A percentile compares a stretch with the other conserved stretches of the same genome.
Conservation (phyloP, 2,888 invertebrate genomes). For the Lasioglossum villosulum region DNA sequence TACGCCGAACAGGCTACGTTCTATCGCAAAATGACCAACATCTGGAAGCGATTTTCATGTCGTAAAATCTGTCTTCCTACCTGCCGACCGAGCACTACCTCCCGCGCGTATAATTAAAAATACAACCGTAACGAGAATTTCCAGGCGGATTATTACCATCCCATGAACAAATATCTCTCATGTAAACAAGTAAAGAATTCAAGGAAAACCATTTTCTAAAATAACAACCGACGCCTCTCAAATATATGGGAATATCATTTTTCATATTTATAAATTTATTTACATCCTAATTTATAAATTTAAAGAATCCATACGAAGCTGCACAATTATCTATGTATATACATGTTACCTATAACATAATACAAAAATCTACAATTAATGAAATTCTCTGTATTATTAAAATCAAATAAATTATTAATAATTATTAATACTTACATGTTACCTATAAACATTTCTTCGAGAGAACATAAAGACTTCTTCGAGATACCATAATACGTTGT, state of each 20-base stretch:
- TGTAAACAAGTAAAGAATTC: neutral
- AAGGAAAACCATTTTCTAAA: neutral
- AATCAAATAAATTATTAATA: no score
- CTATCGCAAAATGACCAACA: slow-evolving; percentile 74
- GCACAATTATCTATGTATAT: neutral
- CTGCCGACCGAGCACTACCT: slow-evolving; percentile 54
- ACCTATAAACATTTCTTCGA: neutral
- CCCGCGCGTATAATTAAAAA: slow-evolving; percentile 60
- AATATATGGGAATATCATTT: neutral
- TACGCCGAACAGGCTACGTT: slow-evolving; percentile 64
- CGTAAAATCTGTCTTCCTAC: slow-evolving; percentile 76
- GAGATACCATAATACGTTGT: neutral
- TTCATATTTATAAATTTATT: no score
- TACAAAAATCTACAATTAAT: no score
- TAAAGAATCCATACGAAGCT: neutral
- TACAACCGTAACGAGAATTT: slow-evolving; percentile 22
- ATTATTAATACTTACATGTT: no score
- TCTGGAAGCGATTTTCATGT: slow-evolving; percentile 81
- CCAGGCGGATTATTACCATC: no score
- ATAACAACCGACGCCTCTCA: neutral
- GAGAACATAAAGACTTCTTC: neutral
- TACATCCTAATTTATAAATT: neutral
- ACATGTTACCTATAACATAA: no score
- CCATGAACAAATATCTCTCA: neutral
- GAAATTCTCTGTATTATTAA: no score